Evolutionary conservation across 2,888 invertebrate species (phyloP).

Genomic region (Troides helena): DNA sequence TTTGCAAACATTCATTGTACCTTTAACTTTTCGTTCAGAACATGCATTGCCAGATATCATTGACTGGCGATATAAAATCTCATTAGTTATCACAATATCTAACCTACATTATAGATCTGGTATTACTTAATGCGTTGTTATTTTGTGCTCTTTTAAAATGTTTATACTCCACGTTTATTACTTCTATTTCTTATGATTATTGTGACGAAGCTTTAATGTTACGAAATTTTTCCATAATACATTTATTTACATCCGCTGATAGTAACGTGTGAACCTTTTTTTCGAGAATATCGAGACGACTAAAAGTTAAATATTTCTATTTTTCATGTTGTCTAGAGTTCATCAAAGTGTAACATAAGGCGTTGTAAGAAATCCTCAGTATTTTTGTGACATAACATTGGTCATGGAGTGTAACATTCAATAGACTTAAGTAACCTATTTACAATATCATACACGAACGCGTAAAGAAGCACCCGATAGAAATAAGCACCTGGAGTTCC

Average conservation of each 20-base stretch:
- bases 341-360: conserved; percentile 11
- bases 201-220: conserved; percentile 23
- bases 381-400: conserved; percentile 60
- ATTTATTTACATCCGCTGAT: conserved; percentile 4
- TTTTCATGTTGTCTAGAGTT: conserved; percentile 2
- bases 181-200: conserved; percentile 26
- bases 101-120: conserved; percentile 75
- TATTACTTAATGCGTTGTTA: conserved; percentile 66
- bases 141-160: conserved; percentile 66
- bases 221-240: conserved; percentile 1
- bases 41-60: conserved; percentile 60
- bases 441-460: conserved; percentile 74
- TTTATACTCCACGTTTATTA: conserved; percentile 44
- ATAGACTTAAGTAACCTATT: conserved; percentile 71
- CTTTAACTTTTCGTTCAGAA: conserved; percentile 62
- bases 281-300: neutral
- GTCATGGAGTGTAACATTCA: conserved; percentile 66
- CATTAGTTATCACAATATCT: conserved; percentile 78
- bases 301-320: neutral
- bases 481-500: conserved; percentile 79
- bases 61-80: conserved; percentile 71
- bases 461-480: conserved; percentile 78
- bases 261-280: neutral
- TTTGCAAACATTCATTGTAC: conserved; percentile 74
- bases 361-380: conserved; percentile 29